Evolutionary conservation across 2,888 invertebrate genomes (phyloP).

Genomic region (Graphium colonna): DNA sequence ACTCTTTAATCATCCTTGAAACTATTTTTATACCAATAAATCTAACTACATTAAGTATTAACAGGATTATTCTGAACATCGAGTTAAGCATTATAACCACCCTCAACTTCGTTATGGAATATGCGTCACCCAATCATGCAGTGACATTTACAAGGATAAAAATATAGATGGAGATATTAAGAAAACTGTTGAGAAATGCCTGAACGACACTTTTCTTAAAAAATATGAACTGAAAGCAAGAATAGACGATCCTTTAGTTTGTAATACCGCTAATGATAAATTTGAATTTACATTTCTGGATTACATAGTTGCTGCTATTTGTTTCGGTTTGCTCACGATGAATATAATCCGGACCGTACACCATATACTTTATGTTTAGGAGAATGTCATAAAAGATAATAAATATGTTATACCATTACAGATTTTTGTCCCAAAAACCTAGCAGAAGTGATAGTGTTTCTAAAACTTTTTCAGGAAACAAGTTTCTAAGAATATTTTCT

Average conservation of each 20-base stretch:
- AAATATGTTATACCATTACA: slow-evolving; percentile 5
- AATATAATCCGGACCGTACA: slow-evolving; percentile 55
- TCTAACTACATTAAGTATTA: no score
- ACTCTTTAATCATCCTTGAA: no score
- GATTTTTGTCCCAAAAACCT: no score
- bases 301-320: slow-evolving; percentile 43
- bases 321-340: slow-evolving; percentile 44
- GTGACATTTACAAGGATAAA: slow-evolving; percentile 22
- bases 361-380: slow-evolving; percentile 31
- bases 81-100: slow-evolving; percentile 37
- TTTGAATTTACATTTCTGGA: slow-evolving; percentile 42
- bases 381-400: slow-evolving; percentile 22
- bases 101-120: slow-evolving; percentile 33
- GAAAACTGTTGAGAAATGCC: slow-evolving; percentile 37
- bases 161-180: slow-evolving; percentile 27
- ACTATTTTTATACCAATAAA: no score
- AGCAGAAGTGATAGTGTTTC: no score
- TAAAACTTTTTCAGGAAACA: slow-evolving; percentile 29
- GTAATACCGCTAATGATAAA: slow-evolving; percentile 45
- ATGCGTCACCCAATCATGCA: slow-evolving; percentile 36
- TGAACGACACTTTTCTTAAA: slow-evolving; percentile 44
- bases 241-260: slow-evolving; percentile 36
- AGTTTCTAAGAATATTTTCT: slow-evolving; percentile 36
- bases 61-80: slow-evolving; percentile 38
- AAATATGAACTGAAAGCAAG: slow-evolving; percentile 48